Evolutionary conservation across 2,888 invertebrate genomes (phyloP), one percentile per base, ranked within the genome.

Genomic region (Eudemis profundana): DNA sequence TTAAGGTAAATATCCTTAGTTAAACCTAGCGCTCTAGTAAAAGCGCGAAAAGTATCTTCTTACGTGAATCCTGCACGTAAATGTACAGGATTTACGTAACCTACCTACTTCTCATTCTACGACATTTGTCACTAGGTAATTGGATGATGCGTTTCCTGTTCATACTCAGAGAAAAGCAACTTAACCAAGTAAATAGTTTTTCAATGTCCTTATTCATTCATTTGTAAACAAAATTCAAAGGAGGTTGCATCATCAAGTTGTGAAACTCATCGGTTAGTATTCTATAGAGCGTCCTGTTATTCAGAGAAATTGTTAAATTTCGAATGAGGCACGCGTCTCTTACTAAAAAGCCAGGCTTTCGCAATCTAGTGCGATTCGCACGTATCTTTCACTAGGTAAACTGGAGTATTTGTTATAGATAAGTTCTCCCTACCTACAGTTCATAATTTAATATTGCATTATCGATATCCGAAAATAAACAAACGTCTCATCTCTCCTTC

Each of bases 291-390:
- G 70, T 66, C 67, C 68, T 67, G 79, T 79, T 84, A 84, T 86
- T 79, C 76, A 85, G 89, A 82, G 89, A 90, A 90, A 90, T 85
- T 87, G 85, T 85, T 75, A 78, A 87, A 88, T 89, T 88, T 88
- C 85, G 81, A 84, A 80, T 76, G 77, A 75, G 69, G 83, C 85
- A 84, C 81, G 79, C 51, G 69, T 77, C 81, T 85, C 83, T 83
- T 89, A 84, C 83, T 74, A 86, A 89, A 77, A 74, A 81, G 76
- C 62, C 70, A n/a, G 74, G 75, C 88, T 90, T 90, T 90, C 90
- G 89, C 84, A 85, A 87, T 76, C 70, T 70, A 68, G 68, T 70
- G 68, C 60, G 64, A 84, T 84, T 80, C 83, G 61, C 67, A 68
- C 67, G 36, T 47, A 42, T 54, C 53, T 53, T 62, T 68, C 54